Evolutionary conservation across 2,797 vertebrate species (phyloP).

Genomic region (Acanthurus tractus): DNA sequence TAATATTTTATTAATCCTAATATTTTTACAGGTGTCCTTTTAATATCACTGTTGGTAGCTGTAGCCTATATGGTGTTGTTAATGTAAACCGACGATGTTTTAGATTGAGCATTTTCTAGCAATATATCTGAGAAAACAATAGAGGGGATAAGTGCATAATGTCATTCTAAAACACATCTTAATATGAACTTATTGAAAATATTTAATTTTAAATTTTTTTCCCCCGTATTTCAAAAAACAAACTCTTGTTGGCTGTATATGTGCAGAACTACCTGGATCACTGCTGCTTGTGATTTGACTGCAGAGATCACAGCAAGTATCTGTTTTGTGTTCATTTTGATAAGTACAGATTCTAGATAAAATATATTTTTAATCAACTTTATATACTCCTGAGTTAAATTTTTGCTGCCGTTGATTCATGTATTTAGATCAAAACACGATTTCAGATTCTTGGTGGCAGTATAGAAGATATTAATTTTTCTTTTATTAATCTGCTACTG

Average conservation of each 20-base stretch:
- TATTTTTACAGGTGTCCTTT: background rate
- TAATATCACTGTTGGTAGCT: background rate
- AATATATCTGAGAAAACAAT: background rate
- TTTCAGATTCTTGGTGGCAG: background rate
- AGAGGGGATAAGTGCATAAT: background rate
- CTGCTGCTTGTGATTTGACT: background rate
- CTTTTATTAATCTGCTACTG: constrained; percentile 2
- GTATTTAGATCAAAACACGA: background rate
- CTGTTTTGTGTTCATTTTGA: background rate
- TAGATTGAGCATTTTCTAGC: background rate
- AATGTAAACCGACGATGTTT: background rate
- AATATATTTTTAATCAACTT: background rate
- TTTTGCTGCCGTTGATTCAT: background rate
- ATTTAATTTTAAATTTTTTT: background rate
- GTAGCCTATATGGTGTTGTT: background rate
- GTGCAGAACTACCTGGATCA: background rate
- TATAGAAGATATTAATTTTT: constrained; percentile 1
- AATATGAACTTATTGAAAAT: background rate
- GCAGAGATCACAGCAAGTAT: constrained; percentile 16
- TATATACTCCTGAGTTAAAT: background rate
- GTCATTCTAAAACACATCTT: background rate
- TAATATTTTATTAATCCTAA: background rate
- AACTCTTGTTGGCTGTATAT: background rate
- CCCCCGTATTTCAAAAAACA: background rate
- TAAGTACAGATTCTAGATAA: background rate